These are phyloP conservation scores for Thaleichthys pacificus DNA, from an alignment of 2,797 vertebrate genomes.

Conservation along the genomic window DNA sequence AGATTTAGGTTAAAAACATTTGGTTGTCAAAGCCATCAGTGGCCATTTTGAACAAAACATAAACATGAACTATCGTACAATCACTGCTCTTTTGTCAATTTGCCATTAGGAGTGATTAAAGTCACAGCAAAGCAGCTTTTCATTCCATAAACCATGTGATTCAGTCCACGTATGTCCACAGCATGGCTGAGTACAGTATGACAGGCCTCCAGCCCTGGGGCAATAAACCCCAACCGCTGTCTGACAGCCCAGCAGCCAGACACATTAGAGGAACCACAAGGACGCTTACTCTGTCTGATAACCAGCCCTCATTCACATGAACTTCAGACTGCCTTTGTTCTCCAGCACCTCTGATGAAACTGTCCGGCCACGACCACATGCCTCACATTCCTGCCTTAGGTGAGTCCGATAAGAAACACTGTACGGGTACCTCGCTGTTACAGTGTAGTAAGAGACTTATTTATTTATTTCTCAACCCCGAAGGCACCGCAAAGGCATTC, in stretches of 20 bases:
- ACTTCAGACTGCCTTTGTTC: slow-evolving; percentile 74
- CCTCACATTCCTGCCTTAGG: slow-evolving; percentile 64
- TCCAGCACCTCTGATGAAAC: slow-evolving; percentile 46
- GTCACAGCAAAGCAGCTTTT: too few relatives aligned
- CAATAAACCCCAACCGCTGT: slow-evolving; percentile 27
- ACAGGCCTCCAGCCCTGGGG: slow-evolving; percentile 11
- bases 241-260: slow-evolving; percentile 49
- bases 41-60: not conserved
- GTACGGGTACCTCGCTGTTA: not conserved
- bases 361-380: slow-evolving; percentile 35
- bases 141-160: too few relatives aligned
- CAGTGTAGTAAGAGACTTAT: not conserved
- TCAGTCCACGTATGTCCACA: too few relatives aligned
- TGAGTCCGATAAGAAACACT: slow-evolving; percentile 49
- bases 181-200: not conserved
- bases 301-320: slow-evolving; percentile 64
- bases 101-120: not conserved
- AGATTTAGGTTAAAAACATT: not conserved
- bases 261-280: slow-evolving; percentile 66
- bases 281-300: slow-evolving; percentile 54
- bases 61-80: too few relatives aligned
- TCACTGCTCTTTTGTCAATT: not conserved
- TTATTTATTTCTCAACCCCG: not conserved
- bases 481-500: not conserved
- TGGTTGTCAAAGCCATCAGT: not conserved